Base-by-base conservation (phyloP, 2,797 vertebrate genomes). In the Coranthus polyacanthus region DNA sequence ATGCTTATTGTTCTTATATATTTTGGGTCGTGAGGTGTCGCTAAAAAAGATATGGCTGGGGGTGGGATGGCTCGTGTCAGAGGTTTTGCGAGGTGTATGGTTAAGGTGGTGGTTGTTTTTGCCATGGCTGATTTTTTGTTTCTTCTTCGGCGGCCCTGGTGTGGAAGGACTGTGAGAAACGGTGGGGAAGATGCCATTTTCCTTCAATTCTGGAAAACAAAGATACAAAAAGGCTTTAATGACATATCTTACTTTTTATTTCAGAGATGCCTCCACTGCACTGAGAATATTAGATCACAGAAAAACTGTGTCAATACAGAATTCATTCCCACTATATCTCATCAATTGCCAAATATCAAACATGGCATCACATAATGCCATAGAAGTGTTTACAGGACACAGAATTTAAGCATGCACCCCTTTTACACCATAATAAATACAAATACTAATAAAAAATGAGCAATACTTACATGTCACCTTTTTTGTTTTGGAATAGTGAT, bases 81-180 rank as follows among this genome's bases (percentile, higher is more conserved):
- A 32, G 16, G 37, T 78, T 46, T 66, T 74, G 45, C 20, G 29
- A 26, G 71, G 41, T 7, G 38, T 56, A 4, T 58, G 47, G 52
- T 69, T 59, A 6, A 49, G 10, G 6, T 66, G 64, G 12, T 83
- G 37, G 65, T 74, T 75, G 32, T 52, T 78, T 20, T 55, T 86
- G 18, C 62, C 39, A 46, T 72, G 21, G 65, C 1, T 66, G 64
- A 54, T 50, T 81, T 90, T 94, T 54, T 18, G 77, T 74, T 83
- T 94, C 82, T 94, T 94, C 20, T 59, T 77, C 2, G 85, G 87
- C 0, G 83, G 91, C 20, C 52, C 85, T 1, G 80, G 75, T 37
- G 82, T 75, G 49, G 15, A 10, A 26, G 26, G 55, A 1, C 13
- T 24, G 52, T 64, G 29, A 56, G 6, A 16, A 12, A n/a, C 15